Percentiles rank a stretch among this genome's conserved stretches.
These are phyloP conservation scores for Melanostoma mellinum DNA, from an alignment of 2,888 invertebrate genomes.

Conservation along the genomic window DNA sequence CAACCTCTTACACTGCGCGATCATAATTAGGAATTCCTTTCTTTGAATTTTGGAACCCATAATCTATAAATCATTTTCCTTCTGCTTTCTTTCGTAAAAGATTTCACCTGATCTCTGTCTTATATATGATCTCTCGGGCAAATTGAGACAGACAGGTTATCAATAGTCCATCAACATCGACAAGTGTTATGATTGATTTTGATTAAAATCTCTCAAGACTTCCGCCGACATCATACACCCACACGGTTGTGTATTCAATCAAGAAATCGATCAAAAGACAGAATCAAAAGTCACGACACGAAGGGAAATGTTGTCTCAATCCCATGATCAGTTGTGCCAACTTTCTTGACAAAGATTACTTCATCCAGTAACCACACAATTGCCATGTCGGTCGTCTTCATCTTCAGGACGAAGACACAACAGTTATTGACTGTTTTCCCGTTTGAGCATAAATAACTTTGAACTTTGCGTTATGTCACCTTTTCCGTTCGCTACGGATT, in stretches of 20 bases:
- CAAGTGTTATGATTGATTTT: slow-evolving; percentile 45
- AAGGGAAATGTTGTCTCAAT: slow-evolving; percentile 17
- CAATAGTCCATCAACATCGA: slow-evolving; percentile 1
- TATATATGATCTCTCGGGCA: slow-evolving; percentile 7
- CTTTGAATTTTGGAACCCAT: not conserved
- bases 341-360: too few relatives aligned
- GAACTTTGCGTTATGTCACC: slow-evolving; percentile 37
- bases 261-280: slow-evolving; percentile 1
- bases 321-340: not conserved
- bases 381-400: not conserved
- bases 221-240: slow-evolving; percentile 21
- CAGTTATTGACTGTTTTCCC: not conserved
- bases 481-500: not conserved
- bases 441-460: slow-evolving; percentile 22
- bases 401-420: slow-evolving; percentile 37
- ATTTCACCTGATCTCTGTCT: slow-evolving; percentile 38
- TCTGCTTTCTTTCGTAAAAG: not conserved
- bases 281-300: slow-evolving; percentile 31
- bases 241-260: slow-evolving; percentile 42
- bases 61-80: slow-evolving; percentile 21
- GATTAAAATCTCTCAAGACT: slow-evolving; percentile 38
- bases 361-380: too few relatives aligned
- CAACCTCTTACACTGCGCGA: too few relatives aligned
- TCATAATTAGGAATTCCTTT: not conserved
- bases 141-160: slow-evolving; percentile 29